These are phyloP conservation scores for Drosophila rhopaloa DNA, from an alignment of 1,140 invertebrate genomes.

Conservation along the genomic window DNA sequence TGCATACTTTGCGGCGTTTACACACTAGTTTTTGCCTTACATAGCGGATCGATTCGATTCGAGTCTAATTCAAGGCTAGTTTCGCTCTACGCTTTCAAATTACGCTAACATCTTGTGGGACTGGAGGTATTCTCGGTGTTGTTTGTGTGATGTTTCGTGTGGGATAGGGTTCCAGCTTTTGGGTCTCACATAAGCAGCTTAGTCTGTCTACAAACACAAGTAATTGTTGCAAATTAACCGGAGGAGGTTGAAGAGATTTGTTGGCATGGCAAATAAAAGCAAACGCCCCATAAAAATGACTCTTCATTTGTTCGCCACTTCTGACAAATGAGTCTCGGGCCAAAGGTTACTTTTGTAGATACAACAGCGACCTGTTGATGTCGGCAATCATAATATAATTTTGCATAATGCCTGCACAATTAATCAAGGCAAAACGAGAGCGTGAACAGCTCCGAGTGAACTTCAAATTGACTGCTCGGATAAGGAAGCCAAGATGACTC, in stretches of 20 bases:
- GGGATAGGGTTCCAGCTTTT: not conserved
- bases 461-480: constrained; percentile 37
- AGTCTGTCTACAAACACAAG: constrained; percentile 39
- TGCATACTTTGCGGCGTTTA: constrained; percentile 82
- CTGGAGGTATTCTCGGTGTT: constrained; percentile 70
- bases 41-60: constrained; percentile 48
- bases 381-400: constrained; percentile 40
- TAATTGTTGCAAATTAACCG: constrained; percentile 50
- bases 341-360: constrained; percentile 33
- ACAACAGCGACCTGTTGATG: constrained; percentile 39
- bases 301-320: constrained; percentile 53
- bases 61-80: constrained; percentile 78
- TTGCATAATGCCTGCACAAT: constrained; percentile 60
- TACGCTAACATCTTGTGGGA: constrained; percentile 58
- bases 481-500: constrained; percentile 14
- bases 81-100: constrained; percentile 56
- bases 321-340: constrained; percentile 63
- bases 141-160: constrained; percentile 13
- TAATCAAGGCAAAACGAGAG: constrained; percentile 55
- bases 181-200: constrained; percentile 18
- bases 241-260: constrained; percentile 31
- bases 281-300: constrained; percentile 71
- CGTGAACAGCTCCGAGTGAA: constrained; percentile 20
- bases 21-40: constrained; percentile 59
- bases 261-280: constrained; percentile 54